A percentile compares a stretch with the other conserved stretches of the same genome.
Conservation (phyloP, 2,888 invertebrate genomes). For the Philaethria dido region DNA sequence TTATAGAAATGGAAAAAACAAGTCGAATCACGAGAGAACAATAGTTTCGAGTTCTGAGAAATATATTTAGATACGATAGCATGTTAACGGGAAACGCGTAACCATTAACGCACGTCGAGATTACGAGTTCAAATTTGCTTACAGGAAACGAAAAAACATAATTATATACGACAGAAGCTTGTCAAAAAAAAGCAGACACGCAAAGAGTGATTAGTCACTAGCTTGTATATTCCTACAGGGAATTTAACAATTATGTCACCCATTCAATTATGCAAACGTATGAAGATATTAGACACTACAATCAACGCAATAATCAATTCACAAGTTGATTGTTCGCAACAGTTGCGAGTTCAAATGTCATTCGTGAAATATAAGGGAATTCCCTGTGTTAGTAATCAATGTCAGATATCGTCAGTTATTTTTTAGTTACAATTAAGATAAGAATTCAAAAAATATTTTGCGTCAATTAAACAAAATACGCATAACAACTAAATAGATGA, state of each 20-base stretch:
- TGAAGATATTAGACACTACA: background rate
- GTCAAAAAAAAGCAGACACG: background rate
- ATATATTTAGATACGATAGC: constrained; percentile 7
- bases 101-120: constrained; percentile 8
- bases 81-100: constrained; percentile 8
- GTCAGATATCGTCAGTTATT: too few species aligned
- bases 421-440: too few species aligned
- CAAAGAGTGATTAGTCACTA: background rate
- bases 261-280: background rate
- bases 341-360: background rate
- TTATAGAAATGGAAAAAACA: constrained; percentile 14
- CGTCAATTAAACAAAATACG: too few species aligned
- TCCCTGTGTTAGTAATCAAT: too few species aligned
- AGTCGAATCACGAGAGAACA: constrained; percentile 15
- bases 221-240: too few species aligned
- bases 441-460: too few species aligned
- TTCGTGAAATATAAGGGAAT: background rate
- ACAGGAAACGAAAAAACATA: background rate
- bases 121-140: constrained; percentile 6
- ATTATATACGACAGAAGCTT: background rate
- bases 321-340: background rate
- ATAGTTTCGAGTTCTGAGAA: constrained; percentile 17
- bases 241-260: background rate
- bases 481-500: too few species aligned
- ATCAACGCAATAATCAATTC: too few species aligned